A percentile compares a stretch with the other conserved stretches of the same genome.
Conservation (phyloP, 2,888 invertebrate species). For the Heliothis peltigera region DNA sequence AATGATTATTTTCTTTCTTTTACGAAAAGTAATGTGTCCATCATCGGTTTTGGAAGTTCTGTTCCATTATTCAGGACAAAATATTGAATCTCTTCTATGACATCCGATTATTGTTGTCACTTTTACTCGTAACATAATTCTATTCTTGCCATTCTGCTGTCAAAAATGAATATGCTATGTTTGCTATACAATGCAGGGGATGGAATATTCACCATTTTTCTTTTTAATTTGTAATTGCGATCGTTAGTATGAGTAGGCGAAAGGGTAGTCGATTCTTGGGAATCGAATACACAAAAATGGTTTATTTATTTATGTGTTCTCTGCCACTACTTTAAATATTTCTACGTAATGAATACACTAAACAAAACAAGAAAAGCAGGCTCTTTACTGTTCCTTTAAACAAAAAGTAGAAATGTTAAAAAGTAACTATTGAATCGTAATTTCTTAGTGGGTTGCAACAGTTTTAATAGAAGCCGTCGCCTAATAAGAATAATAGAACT, state of each 20-base stretch:
- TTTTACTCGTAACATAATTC: slow-evolving; percentile 30
- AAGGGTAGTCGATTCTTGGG: slow-evolving; percentile 12
- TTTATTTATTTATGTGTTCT: no score
- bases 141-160: slow-evolving; percentile 43
- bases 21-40: slow-evolving; percentile 61
- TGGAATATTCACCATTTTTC: slow-evolving; percentile 13
- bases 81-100: slow-evolving; percentile 19
- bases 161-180: slow-evolving; percentile 36
- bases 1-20: slow-evolving; percentile 60
- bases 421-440: no score
- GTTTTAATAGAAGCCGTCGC: slow-evolving; percentile 32
- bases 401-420: not conserved
- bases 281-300: not conserved
- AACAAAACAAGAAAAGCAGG: no score
- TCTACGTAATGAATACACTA: no score
- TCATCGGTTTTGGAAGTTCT: slow-evolving; percentile 51
- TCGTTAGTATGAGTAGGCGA: not conserved
- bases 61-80: slow-evolving; percentile 39
- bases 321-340: no score
- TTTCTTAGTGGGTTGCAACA: no score
- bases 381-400: no score
- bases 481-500: slow-evolving; percentile 67
- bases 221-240: slow-evolving; percentile 7
- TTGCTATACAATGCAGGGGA: not conserved
- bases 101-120: slow-evolving; percentile 24